phyloP scores from a whole-genome alignment of 1,140 invertebrate genomes.

The Drosophila baimaii region DNA sequence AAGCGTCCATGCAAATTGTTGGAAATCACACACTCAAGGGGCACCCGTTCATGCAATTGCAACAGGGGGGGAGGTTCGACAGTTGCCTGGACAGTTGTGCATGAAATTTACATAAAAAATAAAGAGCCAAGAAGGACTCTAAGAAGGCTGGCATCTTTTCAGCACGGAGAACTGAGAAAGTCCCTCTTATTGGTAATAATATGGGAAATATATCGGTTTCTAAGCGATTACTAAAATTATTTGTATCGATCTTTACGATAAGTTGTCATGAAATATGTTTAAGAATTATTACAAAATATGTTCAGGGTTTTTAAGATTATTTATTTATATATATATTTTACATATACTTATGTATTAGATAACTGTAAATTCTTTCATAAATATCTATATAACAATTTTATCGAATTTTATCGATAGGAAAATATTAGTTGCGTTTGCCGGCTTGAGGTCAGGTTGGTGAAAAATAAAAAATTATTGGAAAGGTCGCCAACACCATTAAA shows the following conservation, averaged over 20 bases:
- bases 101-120: slow-evolving; percentile 43
- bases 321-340: too few relatives aligned
- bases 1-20: slow-evolving; percentile 40
- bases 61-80: neutral
- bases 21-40: slow-evolving; percentile 23
- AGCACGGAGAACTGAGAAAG: neutral
- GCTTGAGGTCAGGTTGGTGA: too few relatives aligned
- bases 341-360: too few relatives aligned
- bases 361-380: too few relatives aligned
- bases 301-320: too few relatives aligned
- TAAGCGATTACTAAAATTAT: neutral
- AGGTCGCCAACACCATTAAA: too few relatives aligned
- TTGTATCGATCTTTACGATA: neutral
- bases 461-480: too few relatives aligned
- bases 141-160: neutral
- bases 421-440: too few relatives aligned
- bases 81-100: slow-evolving; percentile 25
- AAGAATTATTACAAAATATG: too few relatives aligned
- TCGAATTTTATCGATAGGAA: neutral
- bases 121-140: neutral
- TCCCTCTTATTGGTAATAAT: neutral
- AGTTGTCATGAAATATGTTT: too few relatives aligned
- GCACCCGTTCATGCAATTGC: neutral
- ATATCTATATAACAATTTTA: neutral
- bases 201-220: neutral